Conservation (phyloP, 2,888 invertebrate species). For the Meteorus colon region DNA sequence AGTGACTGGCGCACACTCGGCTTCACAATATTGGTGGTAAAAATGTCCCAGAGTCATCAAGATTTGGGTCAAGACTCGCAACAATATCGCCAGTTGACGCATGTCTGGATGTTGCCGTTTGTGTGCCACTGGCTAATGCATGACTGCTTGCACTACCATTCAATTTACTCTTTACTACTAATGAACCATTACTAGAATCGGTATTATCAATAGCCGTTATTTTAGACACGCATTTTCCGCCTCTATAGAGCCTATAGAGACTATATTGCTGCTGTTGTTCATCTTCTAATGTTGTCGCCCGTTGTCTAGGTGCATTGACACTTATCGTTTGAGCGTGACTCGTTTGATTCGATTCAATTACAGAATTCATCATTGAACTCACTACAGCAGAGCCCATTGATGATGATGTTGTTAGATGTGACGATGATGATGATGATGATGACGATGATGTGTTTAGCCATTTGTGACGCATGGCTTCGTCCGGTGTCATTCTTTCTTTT, state of each 20-base stretch:
- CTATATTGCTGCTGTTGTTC: slow-evolving; percentile 68
- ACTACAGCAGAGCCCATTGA: slow-evolving; percentile 58
- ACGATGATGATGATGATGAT: slow-evolving; percentile 58
- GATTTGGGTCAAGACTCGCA: slow-evolving; percentile 74
- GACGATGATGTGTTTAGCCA: slow-evolving; percentile 81
- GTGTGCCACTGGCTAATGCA: slow-evolving; percentile 67
- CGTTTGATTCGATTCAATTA: slow-evolving; percentile 55
- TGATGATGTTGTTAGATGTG: slow-evolving; percentile 60
- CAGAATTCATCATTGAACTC: slow-evolving; percentile 57
- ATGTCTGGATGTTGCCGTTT: slow-evolving; percentile 68
- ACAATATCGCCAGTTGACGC: slow-evolving; percentile 73
- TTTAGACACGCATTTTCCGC: slow-evolving; percentile 68
- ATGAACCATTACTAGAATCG: slow-evolving; percentile 59
- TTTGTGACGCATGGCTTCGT: slow-evolving; percentile 91
- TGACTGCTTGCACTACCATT: slow-evolving; percentile 72
- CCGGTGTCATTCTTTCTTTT: slow-evolving; percentile 91
- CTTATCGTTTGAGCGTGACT: slow-evolving; percentile 62
- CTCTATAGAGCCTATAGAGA: slow-evolving; percentile 71
- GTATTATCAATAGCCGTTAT: slow-evolving; percentile 63
- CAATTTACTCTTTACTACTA: slow-evolving; percentile 68
- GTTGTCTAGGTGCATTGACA: slow-evolving; percentile 73
- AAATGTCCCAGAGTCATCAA: slow-evolving; percentile 79
- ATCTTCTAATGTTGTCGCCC: slow-evolving; percentile 75
- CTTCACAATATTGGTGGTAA: slow-evolving; percentile 79
- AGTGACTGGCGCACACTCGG: slow-evolving; percentile 70